phyloP scores from a whole-genome alignment of 30 jellyfish, hydroid and myxozoan genomes.

The Phacellophora camtschatica region DNA sequence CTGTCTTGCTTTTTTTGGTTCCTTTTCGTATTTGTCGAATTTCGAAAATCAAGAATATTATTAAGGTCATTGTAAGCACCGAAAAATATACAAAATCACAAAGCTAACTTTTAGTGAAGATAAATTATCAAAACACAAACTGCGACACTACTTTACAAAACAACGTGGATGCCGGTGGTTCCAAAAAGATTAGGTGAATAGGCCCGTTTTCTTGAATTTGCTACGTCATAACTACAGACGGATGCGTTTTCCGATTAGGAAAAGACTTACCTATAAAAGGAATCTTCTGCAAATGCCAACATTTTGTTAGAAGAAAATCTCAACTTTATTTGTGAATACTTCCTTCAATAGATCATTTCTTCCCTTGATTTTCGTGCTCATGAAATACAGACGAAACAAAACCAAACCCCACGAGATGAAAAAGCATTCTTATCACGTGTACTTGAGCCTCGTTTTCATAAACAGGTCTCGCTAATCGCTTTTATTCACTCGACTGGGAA shows the following conservation, averaged over 20 bases:
- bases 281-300: constrained; percentile 58
- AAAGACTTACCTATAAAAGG: constrained; percentile 46
- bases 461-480: no score
- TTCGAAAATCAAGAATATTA: no score
- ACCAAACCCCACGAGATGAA: constrained; percentile 18
- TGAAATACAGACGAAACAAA: not conserved
- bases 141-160: no score
- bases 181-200: no score
- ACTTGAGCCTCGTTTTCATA: constrained; percentile 48
- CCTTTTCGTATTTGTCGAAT: no score
- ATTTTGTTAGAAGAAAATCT: not conserved
- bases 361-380: not conserved
- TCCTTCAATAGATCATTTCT: not conserved
- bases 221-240: not conserved
- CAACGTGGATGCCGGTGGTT: no score
- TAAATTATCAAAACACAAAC: no score
- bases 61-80: no score
- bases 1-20: no score
- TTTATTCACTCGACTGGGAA: no score
- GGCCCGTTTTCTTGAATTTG: not conserved
- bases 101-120: no score
- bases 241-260: not conserved
- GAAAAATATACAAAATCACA: no score
- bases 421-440: constrained; percentile 56
- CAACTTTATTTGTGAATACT: not conserved